Base-by-base conservation (phyloP, 2,113 vertebrate species). In the Chamaetylas fuelleborni region DNA sequence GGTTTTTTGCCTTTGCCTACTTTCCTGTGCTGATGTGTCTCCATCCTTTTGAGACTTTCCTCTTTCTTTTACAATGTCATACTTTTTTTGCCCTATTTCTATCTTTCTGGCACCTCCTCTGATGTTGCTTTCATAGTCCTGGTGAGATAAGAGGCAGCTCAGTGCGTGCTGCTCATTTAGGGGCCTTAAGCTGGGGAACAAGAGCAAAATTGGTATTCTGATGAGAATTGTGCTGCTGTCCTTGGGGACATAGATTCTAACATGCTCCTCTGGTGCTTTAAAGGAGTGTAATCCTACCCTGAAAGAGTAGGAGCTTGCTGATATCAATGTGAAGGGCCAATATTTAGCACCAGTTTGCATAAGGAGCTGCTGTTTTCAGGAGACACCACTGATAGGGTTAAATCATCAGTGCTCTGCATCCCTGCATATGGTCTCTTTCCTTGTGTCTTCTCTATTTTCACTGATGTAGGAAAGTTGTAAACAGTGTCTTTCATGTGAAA, bases 1-100 rank as follows among this genome's bases (percentile, higher is more conserved):
- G 7, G 0, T 0, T 18, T 40, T 47, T 86, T 50, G 2, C 16
- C 25, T 14, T 90, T 19, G 65, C 4, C 40, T 53, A 8, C 22
- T 82, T 95, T 86, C 34, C 34, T 5, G 0, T 80, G 23, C 16
- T 77, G 54, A 26, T 43, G 4, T 28, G 6, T 88, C 13, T 65
- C 15, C 25, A 28, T 36, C 7, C 6, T 69, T 61, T 25, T 73
- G 72, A 80, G 45, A 50, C 24, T 73, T 86, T 70, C 14, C 11
- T 34, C 8, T 50, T 88, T 77, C 17, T 66, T 76, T 10, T 60
- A 12, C 7, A 8, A 8, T 80, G 24, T 56, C 11, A 5, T 65
- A 14, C 22, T 9, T 70, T 31, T 86, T 88, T 53, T 81, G 5
- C 58, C 33, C 5, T 24, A 4, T 67, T 33, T 83, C 12, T 83